Evolutionary conservation across 2,888 invertebrate genomes (phyloP), one percentile per base, ranked within the genome.

Genomic region (Tholera decimalis): DNA sequence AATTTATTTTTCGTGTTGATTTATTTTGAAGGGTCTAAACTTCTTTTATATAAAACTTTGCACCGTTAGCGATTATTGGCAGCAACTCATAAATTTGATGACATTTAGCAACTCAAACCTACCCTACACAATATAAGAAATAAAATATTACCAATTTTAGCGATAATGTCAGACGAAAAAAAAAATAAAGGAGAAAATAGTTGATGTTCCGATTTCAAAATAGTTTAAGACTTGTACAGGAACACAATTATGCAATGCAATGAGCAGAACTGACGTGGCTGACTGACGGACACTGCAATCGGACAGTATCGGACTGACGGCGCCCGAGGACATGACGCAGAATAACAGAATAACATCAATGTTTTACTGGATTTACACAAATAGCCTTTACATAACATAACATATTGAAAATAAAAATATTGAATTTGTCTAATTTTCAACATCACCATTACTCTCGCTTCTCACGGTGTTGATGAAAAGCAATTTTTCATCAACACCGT

Each of bases 231-330:
- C 68, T 62, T 59, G 54, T 60, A 63, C 77, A 76, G 69, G 76
- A 83, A 82, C 74, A 76, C 81, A 87, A 88, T 90, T 87, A 88
- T 88, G 85, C 85, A 88, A 89, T 84, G 89, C 90, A 92, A 89
- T 88, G 89, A 89, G 87, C 90, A 91, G 90, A 92, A 91, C 91
- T 84, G 92, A 90, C 85, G 79, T 28, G 87, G 80, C 81, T 83
- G 70, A 68, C 41, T 71, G 88, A 88, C 85, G 76, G 85, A 75
- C 74, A 75, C 55, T 53, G 83, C 85, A 80, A 85, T 85, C 85
- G 85, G 44, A 68, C 71, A 62, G 86, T 86, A 77, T 84, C 79
- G 58, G 60, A 77, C 70, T 79, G 82, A 83, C 83, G 62, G 76
- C 56, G 79, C 85, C 79, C 37, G 74, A 77, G 79, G 84, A 80